Conservation (phyloP, 53 echinoderm and acorn worm genomes). For the Mesocentrotus franciscanus region DNA sequence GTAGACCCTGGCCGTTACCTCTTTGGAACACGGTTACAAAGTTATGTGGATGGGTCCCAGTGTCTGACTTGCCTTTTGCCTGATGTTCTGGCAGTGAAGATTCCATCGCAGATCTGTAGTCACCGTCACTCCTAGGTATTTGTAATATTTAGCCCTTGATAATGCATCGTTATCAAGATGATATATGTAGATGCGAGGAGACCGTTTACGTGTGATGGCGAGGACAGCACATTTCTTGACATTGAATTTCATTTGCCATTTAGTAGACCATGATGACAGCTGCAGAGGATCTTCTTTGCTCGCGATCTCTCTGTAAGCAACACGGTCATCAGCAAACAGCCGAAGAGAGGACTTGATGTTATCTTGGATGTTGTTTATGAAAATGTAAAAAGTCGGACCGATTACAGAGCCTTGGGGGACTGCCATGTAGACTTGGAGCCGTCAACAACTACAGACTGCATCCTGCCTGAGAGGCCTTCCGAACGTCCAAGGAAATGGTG, state of each 20-base stretch:
- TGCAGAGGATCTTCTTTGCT: constrained; percentile 18
- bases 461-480: constrained; percentile 53
- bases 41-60: constrained; percentile 45
- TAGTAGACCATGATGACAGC: too few relatives aligned
- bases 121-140: background rate
- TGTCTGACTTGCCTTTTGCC: constrained; percentile 47
- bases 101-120: constrained; percentile 65
- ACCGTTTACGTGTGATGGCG: too few relatives aligned
- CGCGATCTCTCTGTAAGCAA: constrained; percentile 62
- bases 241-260: too few relatives aligned
- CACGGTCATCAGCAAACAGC: constrained; percentile 73
- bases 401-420: constrained; percentile 64
- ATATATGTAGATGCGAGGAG: too few relatives aligned
- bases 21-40: constrained; percentile 27
- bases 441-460: constrained; percentile 57
- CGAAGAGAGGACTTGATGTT: constrained; percentile 57
- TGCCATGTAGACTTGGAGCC: constrained; percentile 54
- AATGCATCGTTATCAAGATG: too few relatives aligned
- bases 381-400: constrained; percentile 51
- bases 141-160: too few relatives aligned
- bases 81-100: constrained; percentile 53
- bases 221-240: background rate
- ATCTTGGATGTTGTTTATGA: constrained; percentile 58
- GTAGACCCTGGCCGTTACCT: constrained; percentile 62
- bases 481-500: constrained; percentile 61